Conservation (phyloP, 2,888 invertebrate species). For the Blera fallax region DNA sequence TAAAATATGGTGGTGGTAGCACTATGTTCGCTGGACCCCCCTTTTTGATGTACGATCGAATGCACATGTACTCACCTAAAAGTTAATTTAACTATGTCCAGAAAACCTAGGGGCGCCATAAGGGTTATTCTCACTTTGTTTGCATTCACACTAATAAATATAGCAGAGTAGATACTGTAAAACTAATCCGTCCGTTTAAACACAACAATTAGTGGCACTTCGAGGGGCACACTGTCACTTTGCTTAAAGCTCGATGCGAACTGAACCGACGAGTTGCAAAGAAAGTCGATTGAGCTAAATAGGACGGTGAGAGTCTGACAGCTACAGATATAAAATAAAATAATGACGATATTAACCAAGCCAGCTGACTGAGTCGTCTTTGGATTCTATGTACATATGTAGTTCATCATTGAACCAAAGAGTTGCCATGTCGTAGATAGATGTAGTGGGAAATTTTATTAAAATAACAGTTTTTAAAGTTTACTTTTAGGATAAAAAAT, state of each 20-base stretch:
- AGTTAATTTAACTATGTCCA: constrained; percentile 48
- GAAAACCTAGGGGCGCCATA: constrained; percentile 46
- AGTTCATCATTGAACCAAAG: not conserved
- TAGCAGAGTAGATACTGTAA: not conserved
- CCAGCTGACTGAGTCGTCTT: not conserved
- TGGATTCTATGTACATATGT: not conserved
- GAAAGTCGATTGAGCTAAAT: constrained; percentile 6
- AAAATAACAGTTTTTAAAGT: not conserved
- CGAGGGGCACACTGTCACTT: not conserved
- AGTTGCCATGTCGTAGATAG: not conserved
- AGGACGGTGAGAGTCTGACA: not conserved
- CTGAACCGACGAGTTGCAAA: constrained; percentile 11
- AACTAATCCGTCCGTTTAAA: not conserved
- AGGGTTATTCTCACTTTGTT: not conserved
- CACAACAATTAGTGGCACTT: not conserved
- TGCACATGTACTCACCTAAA: constrained; percentile 28
- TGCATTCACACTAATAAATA: not conserved
- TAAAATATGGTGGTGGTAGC: not conserved
- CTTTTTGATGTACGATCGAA: not conserved
- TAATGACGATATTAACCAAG: not conserved
- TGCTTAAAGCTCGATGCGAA: constrained; percentile 3
- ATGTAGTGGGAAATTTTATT: not conserved
- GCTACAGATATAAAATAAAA: not conserved
- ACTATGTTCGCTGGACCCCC: no score
- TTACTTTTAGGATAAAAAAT: not conserved